Conservation (phyloP, 2,797 vertebrate genomes). For the Darevskia mixta region DNA sequence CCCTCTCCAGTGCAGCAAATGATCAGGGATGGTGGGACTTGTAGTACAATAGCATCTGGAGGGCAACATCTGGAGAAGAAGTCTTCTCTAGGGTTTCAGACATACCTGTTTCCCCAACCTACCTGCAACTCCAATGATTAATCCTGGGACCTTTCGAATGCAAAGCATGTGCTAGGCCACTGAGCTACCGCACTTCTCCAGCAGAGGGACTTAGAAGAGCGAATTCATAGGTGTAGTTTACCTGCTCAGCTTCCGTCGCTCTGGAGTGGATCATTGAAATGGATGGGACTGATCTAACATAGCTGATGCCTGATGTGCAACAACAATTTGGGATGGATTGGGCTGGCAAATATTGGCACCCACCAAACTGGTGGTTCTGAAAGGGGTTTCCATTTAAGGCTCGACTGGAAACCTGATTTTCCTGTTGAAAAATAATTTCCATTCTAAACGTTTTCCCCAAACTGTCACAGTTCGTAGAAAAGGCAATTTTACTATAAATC, state of each 20-base stretch:
- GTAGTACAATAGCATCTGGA: no score
- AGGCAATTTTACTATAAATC: slow-evolving; percentile 32
- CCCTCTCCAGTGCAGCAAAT: no score
- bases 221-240: neutral
- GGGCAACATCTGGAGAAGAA: no score
- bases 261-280: neutral
- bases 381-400: neutral
- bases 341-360: slow-evolving; percentile 4
- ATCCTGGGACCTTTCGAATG: neutral
- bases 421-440: slow-evolving; percentile 43
- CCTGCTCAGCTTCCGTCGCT: neutral
- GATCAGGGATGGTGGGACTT: no score
- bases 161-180: neutral
- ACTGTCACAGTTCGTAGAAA: slow-evolving; percentile 43
- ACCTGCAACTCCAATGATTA: neutral
- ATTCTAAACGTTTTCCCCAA: slow-evolving; percentile 34
- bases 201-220: neutral
- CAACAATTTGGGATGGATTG: neutral
- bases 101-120: neutral
- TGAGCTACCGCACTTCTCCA: neutral
- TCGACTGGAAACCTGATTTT: slow-evolving; percentile 20
- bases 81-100: neutral
- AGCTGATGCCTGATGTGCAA: neutral
- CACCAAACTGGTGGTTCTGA: slow-evolving; percentile 13
- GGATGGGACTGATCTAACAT: neutral